Conservation (phyloP, 2,797 vertebrate genomes). For the Poecile montanus region DNA sequence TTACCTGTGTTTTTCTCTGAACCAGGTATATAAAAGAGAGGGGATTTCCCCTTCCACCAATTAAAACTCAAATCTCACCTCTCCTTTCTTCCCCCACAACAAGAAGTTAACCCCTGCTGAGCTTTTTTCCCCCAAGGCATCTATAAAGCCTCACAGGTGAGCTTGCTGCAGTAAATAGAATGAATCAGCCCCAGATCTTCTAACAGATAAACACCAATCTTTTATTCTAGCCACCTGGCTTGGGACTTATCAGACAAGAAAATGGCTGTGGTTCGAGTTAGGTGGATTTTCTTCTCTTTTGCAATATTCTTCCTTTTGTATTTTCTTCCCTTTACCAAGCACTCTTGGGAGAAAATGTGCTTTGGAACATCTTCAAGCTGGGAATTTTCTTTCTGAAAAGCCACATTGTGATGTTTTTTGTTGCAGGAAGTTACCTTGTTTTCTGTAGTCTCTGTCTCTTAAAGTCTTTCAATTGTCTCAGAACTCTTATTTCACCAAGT, state of each 20-base stretch:
- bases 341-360: not conserved
- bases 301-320: constrained; percentile 44
- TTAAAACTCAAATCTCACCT: constrained; percentile 75
- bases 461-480: not conserved
- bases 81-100: constrained; percentile 68
- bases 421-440: not conserved
- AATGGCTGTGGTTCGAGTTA: constrained; percentile 31
- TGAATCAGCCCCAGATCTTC: constrained; percentile 77
- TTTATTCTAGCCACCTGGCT: constrained; percentile 75
- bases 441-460: not conserved
- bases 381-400: not conserved
- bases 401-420: not conserved
- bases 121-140: constrained; percentile 74
- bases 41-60: constrained; percentile 76
- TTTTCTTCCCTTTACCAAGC: not conserved
- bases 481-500: not conserved
- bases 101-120: constrained; percentile 78
- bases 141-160: constrained; percentile 80
- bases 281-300: constrained; percentile 39
- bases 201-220: constrained; percentile 76
- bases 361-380: not conserved
- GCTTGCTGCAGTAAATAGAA: constrained; percentile 75
- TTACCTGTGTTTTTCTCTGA: constrained; percentile 51
- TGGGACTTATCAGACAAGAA: constrained; percentile 48
- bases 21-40: constrained; percentile 43